These are phyloP conservation scores for Cottoperca gobio DNA, from an alignment of 2,797 vertebrate genomes.

Conservation along the genomic window DNA sequence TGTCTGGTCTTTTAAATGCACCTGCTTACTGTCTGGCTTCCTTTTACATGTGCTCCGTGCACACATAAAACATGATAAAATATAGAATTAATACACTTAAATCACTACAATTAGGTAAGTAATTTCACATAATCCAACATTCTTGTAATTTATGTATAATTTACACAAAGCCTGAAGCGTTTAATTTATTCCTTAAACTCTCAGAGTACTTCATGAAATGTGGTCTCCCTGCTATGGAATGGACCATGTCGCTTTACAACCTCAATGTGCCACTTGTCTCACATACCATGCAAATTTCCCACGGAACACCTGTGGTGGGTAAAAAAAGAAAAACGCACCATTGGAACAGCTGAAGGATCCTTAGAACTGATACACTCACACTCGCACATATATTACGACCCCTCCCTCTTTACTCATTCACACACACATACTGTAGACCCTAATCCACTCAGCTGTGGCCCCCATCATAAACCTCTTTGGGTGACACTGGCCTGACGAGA, in stretches of 20 bases:
- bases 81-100: slow-evolving; percentile 19
- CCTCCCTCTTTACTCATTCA: slow-evolving; percentile 21
- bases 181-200: slow-evolving; percentile 29
- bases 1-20: slow-evolving; percentile 68
- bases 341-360: slow-evolving; percentile 79
- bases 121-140: slow-evolving; percentile 16
- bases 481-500: slow-evolving; percentile 73
- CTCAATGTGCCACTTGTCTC: slow-evolving; percentile 54
- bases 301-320: slow-evolving; percentile 70
- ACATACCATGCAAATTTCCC: slow-evolving; percentile 66
- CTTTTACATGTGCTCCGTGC: background rate
- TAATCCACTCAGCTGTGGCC: slow-evolving; percentile 80
- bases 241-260: slow-evolving; percentile 30
- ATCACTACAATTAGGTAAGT: slow-evolving; percentile 14
- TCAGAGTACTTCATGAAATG: slow-evolving; percentile 25
- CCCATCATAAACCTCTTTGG: slow-evolving; percentile 79
- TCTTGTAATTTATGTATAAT: slow-evolving; percentile 21
- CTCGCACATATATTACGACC: slow-evolving; percentile 25
- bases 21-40: slow-evolving; percentile 40
- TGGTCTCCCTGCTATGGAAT: background rate
- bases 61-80: slow-evolving; percentile 9
- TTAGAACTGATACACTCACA: slow-evolving; percentile 26
- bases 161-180: slow-evolving; percentile 24
- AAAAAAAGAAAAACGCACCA: slow-evolving; percentile 49
- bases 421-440: slow-evolving; percentile 60